A percentile compares a stretch with the other conserved stretches of the same genome.
These are phyloP conservation scores for Cataglyphis rosenhaueri DNA, from an alignment of 2,888 invertebrate genomes.

Conservation along the genomic window DNA sequence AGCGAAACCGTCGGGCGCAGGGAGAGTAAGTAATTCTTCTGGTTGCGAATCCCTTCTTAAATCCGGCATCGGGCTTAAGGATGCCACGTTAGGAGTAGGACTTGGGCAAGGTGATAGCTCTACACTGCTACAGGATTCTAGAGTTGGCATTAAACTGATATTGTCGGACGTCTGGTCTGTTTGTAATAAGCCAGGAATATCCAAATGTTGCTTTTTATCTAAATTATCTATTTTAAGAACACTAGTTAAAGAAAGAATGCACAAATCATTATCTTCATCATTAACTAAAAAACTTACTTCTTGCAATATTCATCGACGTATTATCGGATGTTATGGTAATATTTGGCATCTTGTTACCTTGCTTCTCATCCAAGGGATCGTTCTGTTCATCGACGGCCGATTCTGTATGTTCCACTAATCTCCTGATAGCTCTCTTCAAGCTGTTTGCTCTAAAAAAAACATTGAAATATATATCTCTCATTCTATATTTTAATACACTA, in stretches of 20 bases:
- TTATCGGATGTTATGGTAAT: constrained; percentile 75
- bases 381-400: constrained; percentile 89
- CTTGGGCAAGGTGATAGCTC: constrained; percentile 86
- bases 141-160: constrained; percentile 82
- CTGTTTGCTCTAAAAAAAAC: constrained; percentile 90
- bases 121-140: constrained; percentile 85
- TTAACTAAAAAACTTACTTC: constrained; percentile 52
- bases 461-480: not conserved
- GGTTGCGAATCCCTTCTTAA: constrained; percentile 88
- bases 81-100: constrained; percentile 87
- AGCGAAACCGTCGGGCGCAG: constrained; percentile 93
- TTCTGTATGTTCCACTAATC: constrained; percentile 93
- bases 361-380: constrained; percentile 78
- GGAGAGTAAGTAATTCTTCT: constrained; percentile 88
- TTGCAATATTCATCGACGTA: constrained; percentile 52
- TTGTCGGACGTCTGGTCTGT: constrained; percentile 71
- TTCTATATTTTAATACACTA: constrained; percentile 71
- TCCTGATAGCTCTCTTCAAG: constrained; percentile 92
- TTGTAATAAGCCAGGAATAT: constrained; percentile 74
- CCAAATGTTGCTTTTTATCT: constrained; percentile 74
- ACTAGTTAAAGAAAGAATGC: not conserved
- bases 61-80: constrained; percentile 90
- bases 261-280: not conserved
- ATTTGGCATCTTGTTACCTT: constrained; percentile 75
- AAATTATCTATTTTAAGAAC: constrained; percentile 12